Base-by-base conservation (phyloP, 2,888 invertebrate species). In the Sialis lutaria region DNA sequence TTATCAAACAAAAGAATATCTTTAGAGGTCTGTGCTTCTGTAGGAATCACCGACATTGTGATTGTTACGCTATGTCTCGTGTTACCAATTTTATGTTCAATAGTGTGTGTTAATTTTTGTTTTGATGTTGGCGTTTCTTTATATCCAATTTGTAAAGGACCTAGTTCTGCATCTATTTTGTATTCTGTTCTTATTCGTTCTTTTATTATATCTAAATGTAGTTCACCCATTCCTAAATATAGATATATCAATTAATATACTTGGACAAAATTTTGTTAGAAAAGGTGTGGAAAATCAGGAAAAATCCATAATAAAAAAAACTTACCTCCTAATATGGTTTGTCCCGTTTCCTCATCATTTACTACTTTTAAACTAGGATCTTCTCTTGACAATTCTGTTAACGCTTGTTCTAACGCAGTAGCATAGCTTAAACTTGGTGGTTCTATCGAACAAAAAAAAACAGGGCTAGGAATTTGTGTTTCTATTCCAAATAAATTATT, bases 401-500 rank as follows among this genome's bases (percentile, higher is more conserved):
- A 69, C 0, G 95, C 95, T 9, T 68, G 65, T 54, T 96, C 95
- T 56, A 96, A 67, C 1, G 79, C 69, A 40, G 65, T 66, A 65
- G 92, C 90, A 49, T 74, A 72, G 1, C 82, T 73, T 54, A 81
- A 60, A 55, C 87, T 87, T 0, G 90, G 85, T 0, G 96, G 86
- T 67, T 98, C 97, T 52, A 98, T 82, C 1, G 91, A 86, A 63
- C 97, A 96, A 60, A 95, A 87, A 67, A 95, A 97, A 1, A 98
- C 98, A 0, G 98, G 93, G 58, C 91, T 87, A 0, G 95, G 95
- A 49, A 92, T 67, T 41, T 73, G 72, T 1, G 86, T 74, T 2
- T 83, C 81, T 54, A 67, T 53, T 6, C 65, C 63, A 47, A 72
- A 65, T 37, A 67, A 52, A 37, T 54, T 60, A 4, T 67, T 61